Evolutionary conservation across 2,888 invertebrate species (phyloP).

Genomic region (Pterostichus niger): DNA sequence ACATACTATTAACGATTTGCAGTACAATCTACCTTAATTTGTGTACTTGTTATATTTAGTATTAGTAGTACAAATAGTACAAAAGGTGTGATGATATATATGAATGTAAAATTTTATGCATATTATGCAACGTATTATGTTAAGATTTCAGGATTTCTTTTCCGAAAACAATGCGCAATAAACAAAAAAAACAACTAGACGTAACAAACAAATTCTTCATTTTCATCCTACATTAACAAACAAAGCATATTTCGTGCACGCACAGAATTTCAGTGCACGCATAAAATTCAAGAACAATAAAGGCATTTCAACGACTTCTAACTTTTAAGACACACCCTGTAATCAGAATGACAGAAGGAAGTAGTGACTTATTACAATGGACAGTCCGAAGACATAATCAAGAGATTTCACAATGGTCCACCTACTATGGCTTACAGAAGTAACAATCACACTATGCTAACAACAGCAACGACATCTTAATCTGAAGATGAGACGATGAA

Average conservation of each 20-base stretch:
- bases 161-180: constrained; percentile 14
- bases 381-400: constrained; percentile 22
- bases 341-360: constrained; percentile 12
- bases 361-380: constrained; percentile 15
- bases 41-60: no score
- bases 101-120: no score
- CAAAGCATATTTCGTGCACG: constrained; percentile 26
- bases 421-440: constrained; percentile 8
- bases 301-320: neutral
- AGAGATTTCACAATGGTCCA: constrained; percentile 18
- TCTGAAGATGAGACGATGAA: neutral
- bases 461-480: neutral
- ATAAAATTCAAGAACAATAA: constrained; percentile 1
- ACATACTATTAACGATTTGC: no score
- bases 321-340: constrained; percentile 37
- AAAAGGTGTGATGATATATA: no score
- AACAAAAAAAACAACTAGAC: constrained; percentile 20
- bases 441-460: neutral
- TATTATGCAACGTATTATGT: no score
- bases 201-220: constrained; percentile 3
- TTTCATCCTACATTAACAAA: constrained; percentile 45
- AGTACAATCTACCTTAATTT: no score
- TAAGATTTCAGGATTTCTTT: no score
- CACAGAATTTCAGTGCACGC: neutral
- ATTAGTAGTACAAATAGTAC: no score